phyloP scores from a whole-genome alignment of 1,140 invertebrate species.

The Sipha flava region DNA sequence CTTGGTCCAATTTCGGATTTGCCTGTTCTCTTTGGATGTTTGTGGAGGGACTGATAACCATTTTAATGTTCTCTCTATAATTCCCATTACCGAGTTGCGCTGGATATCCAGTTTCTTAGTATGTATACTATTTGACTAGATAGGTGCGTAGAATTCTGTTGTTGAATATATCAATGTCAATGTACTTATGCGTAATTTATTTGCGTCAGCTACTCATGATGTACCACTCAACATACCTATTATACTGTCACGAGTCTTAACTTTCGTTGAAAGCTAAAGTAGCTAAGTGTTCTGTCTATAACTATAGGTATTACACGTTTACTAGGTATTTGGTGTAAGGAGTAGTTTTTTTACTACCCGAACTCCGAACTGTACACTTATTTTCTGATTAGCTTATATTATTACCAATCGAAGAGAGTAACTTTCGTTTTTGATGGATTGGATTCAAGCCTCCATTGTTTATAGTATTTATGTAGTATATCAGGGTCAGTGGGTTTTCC shows the following conservation, averaged over 20 bases:
- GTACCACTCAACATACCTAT: neutral
- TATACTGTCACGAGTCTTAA: neutral
- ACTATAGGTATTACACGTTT: too few species aligned
- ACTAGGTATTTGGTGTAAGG: neutral
- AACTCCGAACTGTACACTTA: neutral
- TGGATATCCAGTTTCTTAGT: neutral
- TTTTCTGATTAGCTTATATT: neutral
- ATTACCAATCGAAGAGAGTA: neutral
- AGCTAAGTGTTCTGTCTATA: neutral
- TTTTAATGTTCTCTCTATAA: neutral
- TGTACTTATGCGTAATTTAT: conserved; percentile 2
- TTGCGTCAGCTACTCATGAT: neutral
- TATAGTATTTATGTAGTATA: neutral
- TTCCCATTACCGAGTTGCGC: conserved; percentile 3
- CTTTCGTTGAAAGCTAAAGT: neutral
- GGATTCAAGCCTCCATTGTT: conserved; percentile 2
- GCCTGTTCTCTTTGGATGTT: neutral
- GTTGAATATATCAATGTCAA: too few species aligned
- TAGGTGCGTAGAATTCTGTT: too few species aligned
- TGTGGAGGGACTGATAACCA: too few species aligned
- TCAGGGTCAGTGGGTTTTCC: neutral
- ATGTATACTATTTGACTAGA: too few species aligned
- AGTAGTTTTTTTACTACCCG: neutral
- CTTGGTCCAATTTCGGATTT: neutral
- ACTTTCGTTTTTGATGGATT: conserved; percentile 8